Evolutionary conservation across 2,797 vertebrate species (phyloP), one percentile per base, ranked within the genome.

Genomic region (Amphiprion clarkii): DNA sequence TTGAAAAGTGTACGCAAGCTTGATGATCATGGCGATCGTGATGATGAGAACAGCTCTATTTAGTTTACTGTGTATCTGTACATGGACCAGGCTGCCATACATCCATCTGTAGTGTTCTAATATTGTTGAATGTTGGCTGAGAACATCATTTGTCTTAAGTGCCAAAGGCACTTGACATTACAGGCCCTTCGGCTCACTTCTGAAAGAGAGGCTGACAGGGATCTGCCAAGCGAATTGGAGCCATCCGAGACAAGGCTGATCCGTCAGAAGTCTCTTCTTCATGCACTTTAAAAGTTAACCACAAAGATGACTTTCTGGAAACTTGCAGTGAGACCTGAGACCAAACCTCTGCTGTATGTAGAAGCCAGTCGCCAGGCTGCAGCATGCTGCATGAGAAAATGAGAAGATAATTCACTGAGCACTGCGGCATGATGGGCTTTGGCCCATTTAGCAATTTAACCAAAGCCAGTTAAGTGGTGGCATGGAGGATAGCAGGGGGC

Each of bases 111-210:
- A 58, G 71, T 25, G 36, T 71, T 75, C 61, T 84, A 84, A 81
- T 87, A 84, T 81, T 80, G 62, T 63, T n/a, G 12, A 84, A 62
- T 31, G 63, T 59, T 55, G 73, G 68, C 81, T 86, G 81, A 85
- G 71, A 74, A 87, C 69, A 31, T 84, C 71, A 83, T 93, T 92
- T 93, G 87, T 93, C 86, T 88, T 48, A 59, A 74, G 87, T 77
- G 91, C 89, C 89, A 87, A 77, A 88, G 76, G 83, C 80, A 81
- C 83, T 93, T 92, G 88, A 90, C 87, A 88, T 90, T 87, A 85
- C 67, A 56, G 80, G 76, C 67, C 81, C 73, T 82, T 44, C 29
- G 65, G 83, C 80, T 87, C 62, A 49, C 83, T 71, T 87, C 78
- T 84, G 81, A 87, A 72, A 82, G 62, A 79, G 64, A 59, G 75